Percentiles rank a stretch among this genome's conserved stretches.
Evolutionary conservation across 2,113 vertebrate species (phyloP).

Genomic region (Paraplagusia blochii): DNA sequence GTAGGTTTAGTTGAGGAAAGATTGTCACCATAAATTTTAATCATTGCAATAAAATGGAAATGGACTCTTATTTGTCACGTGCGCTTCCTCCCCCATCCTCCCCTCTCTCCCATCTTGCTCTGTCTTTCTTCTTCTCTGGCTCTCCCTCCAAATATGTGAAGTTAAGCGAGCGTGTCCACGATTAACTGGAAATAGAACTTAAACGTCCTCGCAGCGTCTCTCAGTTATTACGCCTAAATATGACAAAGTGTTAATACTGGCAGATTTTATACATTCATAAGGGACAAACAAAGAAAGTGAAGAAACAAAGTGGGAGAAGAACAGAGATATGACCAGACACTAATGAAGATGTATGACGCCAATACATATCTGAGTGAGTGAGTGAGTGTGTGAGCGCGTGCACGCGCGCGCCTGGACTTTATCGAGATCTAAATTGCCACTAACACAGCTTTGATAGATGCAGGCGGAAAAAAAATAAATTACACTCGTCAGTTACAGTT

Average conservation of each 20-base stretch:
- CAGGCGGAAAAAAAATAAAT: constrained; percentile 40
- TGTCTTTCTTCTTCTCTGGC: neutral
- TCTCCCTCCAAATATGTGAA: constrained; percentile 13
- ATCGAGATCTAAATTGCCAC: constrained; percentile 51
- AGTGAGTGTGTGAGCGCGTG: constrained; percentile 16
- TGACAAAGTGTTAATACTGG: constrained; percentile 51
- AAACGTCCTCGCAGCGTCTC: constrained; percentile 42
- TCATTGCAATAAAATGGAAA: constrained; percentile 50
- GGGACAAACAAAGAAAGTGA: constrained; percentile 45
- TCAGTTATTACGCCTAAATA: constrained; percentile 52
- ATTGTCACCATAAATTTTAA: constrained; percentile 38
- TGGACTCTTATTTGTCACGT: constrained; percentile 35
- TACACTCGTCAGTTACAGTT: constrained; percentile 56
- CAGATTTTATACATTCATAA: constrained; percentile 53
- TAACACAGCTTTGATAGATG: constrained; percentile 53
- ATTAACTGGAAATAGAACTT: constrained; percentile 50
- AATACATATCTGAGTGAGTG: constrained; percentile 33
- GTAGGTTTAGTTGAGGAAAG: constrained; percentile 28
- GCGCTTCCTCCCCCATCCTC: too few species aligned
- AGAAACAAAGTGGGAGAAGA: constrained; percentile 35
- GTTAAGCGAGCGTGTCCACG: constrained; percentile 41
- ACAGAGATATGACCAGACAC: constrained; percentile 48
- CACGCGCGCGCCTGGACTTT: constrained; percentile 35
- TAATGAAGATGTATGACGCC: constrained; percentile 70
- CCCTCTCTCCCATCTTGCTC: too few species aligned